Evolutionary conservation across 64 coral and sea anemone species (phyloP).

Genomic region (Pachyseris speciosa): DNA sequence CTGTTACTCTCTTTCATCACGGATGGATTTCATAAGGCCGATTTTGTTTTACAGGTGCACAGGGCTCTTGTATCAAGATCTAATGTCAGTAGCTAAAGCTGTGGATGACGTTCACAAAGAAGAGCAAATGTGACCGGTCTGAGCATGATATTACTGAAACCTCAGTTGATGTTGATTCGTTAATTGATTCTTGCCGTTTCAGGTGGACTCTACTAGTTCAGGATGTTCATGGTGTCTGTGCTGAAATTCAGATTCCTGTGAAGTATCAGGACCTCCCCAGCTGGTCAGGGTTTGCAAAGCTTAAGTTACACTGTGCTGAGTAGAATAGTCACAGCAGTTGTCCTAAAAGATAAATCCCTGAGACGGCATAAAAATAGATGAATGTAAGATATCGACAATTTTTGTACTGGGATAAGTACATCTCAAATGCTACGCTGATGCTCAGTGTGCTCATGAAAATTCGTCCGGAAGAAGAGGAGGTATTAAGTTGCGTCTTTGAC

Average conservation of each 20-base stretch:
- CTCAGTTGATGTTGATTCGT: neutral
- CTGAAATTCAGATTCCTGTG: conserved; percentile 38
- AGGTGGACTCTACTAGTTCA: conserved; percentile 34
- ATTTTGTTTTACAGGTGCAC: neutral
- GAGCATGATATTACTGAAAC: too few relatives aligned
- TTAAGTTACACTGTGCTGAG: neutral
- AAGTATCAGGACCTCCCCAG: neutral
- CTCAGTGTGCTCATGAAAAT: too few relatives aligned
- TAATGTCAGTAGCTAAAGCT: conserved; percentile 1
- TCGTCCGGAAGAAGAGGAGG: too few relatives aligned
- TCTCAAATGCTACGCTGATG: too few relatives aligned
- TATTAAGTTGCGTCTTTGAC: too few relatives aligned
- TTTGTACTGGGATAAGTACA: too few relatives aligned
- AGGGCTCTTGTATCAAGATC: neutral
- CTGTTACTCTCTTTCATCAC: too few relatives aligned
- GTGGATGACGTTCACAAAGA: neutral
- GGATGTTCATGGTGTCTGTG: conserved; percentile 15
- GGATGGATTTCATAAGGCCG: too few relatives aligned
- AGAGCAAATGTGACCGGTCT: neutral
- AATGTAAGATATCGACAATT: too few relatives aligned
- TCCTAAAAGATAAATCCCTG: too few relatives aligned
- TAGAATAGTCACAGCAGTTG: neutral
- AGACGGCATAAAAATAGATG: too few relatives aligned
- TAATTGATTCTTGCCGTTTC: neutral
- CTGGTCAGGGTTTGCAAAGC: conserved; percentile 11